Base-by-base conservation (phyloP, 2,888 invertebrate species). In the Seira sanloemensis region DNA sequence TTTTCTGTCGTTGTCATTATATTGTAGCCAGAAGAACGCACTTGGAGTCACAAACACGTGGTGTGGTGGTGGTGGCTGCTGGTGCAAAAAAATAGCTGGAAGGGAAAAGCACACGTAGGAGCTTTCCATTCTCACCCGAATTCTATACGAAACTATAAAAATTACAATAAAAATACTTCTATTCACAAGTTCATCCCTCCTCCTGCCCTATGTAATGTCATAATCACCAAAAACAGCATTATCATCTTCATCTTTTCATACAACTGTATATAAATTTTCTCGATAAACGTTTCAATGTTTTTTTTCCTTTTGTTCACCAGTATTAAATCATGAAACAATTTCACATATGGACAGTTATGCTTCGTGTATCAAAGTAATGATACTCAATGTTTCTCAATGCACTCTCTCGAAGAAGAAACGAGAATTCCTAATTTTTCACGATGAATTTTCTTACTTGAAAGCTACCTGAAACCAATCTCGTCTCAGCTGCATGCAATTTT, bases 41-140 rank as follows among this genome's bases (percentile, higher is more conserved):
- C 24, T 25, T 37, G 37, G 16, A 62, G 19, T 77, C 76, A 62
- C 71, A 78, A 62, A 72, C 79, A 81, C 81, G 81, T 81, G 81
- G 81, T 75, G 81, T 62, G 71, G 58, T 68, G 76, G 81, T 62
- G 71, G 58, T 68, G 76, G 68, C 50, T 67, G 23, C 9, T 76
- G 65, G 75, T 65, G 65, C 66, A 75, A 75, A 75, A 66, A 37
- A 75, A 75, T 65, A 66, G 75, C 75, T 66, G 66, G 65, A 75
- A 75, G 37, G 24, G 62, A 74, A 65, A 74, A 54, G 54, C 23
- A 72, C 24, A 54, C 9, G 37, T 58, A 27, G 54, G 73, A 73
- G 73, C 73, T 73, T 72, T 68, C 12, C 66, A 75, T 68, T 80
- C 75, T 80, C 80, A 74, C 75, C 80, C 80, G 75, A 80, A 74